Base-by-base conservation (phyloP, 2,888 invertebrate species). In the Teinopalpus imperialis region DNA sequence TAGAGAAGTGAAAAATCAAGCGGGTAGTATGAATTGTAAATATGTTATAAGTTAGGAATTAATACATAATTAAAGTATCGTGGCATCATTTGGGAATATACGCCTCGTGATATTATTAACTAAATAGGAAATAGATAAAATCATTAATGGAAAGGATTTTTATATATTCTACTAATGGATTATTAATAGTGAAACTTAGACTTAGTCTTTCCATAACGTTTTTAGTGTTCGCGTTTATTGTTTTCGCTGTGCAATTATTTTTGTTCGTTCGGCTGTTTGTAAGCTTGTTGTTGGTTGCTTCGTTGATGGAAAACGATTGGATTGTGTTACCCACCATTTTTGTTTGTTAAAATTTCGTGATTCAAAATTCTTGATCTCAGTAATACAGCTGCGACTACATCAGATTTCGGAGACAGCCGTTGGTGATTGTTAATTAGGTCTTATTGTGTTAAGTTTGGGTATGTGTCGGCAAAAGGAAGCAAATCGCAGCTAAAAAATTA, bases 91-190 rank as follows among this genome's bases (percentile, higher is more conserved):
- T 66, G 68, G 74, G 74, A 76, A 74, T 73, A 69, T 69, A 75
- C 58, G 85, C 88, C 87, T 82, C 88, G 88, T 88, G 88, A 88
- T 88, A 88, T 87, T 85, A 83, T 80, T 75, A 85, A 83, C 72
- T 81, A 83, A 78, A 82, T 86, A 87, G 81, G 74, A 74, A 82
- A 85, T 87, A 86, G 81, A 82, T 82, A 74, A 85, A 86, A 87
- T 82, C 86, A 85, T 83, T 86, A 85, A 81, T 74, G 81, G 82
- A 86, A 81, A 82, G 82, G 77, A 83, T 85, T 88, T 87, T 86
- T 87, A 87, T 87, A 87, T 88, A 87, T 87, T 87, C 85, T 82
- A 83, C 80, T 86, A 81, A 86, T 83, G 80, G 81, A 82, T 86
- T 80, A 86, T 83, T 76, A 66, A 73, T 88, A 85, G 85, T 80